These are phyloP conservation scores for Antechinus flavipes DNA, from an alignment of 2,113 vertebrate species.

Conservation along the genomic window DNA sequence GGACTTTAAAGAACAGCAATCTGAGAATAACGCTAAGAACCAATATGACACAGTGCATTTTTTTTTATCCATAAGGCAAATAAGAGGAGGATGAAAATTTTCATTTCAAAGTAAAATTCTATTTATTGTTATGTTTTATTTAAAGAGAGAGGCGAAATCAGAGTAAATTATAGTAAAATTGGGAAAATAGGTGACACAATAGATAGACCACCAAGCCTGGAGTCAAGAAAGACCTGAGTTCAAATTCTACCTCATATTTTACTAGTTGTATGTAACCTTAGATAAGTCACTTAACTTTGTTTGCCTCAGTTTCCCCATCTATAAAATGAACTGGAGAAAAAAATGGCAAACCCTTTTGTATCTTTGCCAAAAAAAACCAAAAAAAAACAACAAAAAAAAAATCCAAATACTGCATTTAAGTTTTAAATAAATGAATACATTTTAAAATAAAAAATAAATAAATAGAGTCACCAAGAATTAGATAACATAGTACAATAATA, in stretches of 20 bases:
- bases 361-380: neutral
- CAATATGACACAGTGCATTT: neutral
- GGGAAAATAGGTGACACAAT: neutral
- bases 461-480: neutral
- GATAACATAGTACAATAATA: neutral
- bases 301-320: neutral
- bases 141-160: neutral
- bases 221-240: neutral
- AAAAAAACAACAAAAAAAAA: too few relatives aligned
- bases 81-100: neutral
- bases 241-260: neutral
- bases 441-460: too few relatives aligned
- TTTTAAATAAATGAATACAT: too few relatives aligned
- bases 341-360: neutral
- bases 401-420: neutral
- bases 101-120: constrained; percentile 1
- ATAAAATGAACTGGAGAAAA: neutral
- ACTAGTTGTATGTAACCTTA: neutral
- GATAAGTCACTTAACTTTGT: neutral
- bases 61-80: neutral
- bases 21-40: neutral
- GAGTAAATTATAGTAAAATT: neutral
- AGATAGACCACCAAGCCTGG: neutral
- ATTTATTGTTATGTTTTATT: neutral
- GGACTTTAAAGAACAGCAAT: neutral